Conservation (phyloP, 2,888 invertebrate genomes). For the Pristionchus fissidentatus region DNA sequence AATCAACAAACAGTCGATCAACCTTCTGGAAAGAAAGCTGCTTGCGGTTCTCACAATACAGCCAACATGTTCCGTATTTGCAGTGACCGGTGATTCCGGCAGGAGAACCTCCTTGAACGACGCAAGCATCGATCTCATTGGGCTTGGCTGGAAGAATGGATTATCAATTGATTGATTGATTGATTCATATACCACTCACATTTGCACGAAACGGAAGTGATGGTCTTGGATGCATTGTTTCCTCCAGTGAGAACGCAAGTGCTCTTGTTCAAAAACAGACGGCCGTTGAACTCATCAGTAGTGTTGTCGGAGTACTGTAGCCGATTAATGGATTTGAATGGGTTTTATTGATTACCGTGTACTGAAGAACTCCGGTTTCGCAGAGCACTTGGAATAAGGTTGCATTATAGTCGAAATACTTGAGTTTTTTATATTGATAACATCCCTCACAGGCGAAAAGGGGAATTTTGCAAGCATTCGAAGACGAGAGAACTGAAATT, state of each 20-base stretch:
- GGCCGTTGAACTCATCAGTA: not conserved
- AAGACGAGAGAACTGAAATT: not conserved
- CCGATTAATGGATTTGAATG: not conserved
- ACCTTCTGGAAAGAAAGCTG: not conserved
- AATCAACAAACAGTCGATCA: not conserved
- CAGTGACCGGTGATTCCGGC: not conserved
- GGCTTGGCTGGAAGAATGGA: not conserved
- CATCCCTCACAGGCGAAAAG: not conserved
- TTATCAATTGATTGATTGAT: not conserved
- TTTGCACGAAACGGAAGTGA: not conserved
- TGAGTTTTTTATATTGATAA: not conserved
- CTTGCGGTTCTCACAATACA: slow-evolving; percentile 1
- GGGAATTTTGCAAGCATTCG: not conserved
- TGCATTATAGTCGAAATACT: slow-evolving; percentile 11
- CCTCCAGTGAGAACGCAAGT: not conserved
- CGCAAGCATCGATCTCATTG: not conserved
- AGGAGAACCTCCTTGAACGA: not conserved
- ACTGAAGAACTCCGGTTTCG: slow-evolving; percentile 1
- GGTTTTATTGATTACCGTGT: not conserved
- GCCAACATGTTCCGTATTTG: slow-evolving; percentile 1
- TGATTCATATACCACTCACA: not conserved
- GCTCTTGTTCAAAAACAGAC: not conserved
- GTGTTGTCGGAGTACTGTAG: not conserved
- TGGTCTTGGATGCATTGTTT: not conserved
- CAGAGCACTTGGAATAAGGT: not conserved